Base-by-base conservation (phyloP, 1,140 invertebrate species). In the Pogonomyrmex barbatus region DNA sequence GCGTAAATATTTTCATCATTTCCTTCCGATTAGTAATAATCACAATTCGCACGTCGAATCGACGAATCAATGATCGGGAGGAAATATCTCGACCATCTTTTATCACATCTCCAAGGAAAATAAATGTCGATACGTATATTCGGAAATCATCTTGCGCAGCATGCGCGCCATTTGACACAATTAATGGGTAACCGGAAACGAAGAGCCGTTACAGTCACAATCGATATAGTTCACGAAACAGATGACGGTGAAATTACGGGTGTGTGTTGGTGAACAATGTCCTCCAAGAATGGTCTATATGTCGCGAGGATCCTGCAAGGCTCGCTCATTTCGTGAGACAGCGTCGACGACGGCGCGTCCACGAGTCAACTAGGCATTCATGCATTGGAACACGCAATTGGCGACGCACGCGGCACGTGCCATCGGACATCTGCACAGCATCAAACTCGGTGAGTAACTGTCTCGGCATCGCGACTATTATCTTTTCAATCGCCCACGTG, bases 401-500 rank as follows among this genome's bases (percentile, higher is more conserved):
- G 63, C 47, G 1, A 50, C 45, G 52, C 42, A 10, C 24, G 70
- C 33, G 58, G n/a, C 88, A 88, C 86, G 52, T 79, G 58, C 67
- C 14, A 8, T 24, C 33, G 52, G 1, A 76, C 12, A 9, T 9
- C 14, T 30, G 6, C 14, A 42, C 60, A 36, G 63, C 70, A 39
- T 88, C 54, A 58, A 85, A 79, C 56, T 47, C 36, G 73, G 73
- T 88, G 33, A 85, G 87, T 88, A 45, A 24, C n/a, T 82, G n/a
- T 58, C 24, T 12, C 24, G 39, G 36, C 45, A 36, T 47, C 4
- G 30, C 39, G 33, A 12, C 54, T 17, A 14, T 79, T 52, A 67
- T 67, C 33, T 67, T 52, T 67, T 39, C 33, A 50, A 30, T 33
- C 3, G 30, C 36, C 14, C 30, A 33, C 10, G 9, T n/a, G 42